Percentiles rank a stretch among this genome's conserved stretches.
These are phyloP conservation scores for Sphinx pinastri DNA, from an alignment of 2,888 invertebrate species.

Conservation along the genomic window DNA sequence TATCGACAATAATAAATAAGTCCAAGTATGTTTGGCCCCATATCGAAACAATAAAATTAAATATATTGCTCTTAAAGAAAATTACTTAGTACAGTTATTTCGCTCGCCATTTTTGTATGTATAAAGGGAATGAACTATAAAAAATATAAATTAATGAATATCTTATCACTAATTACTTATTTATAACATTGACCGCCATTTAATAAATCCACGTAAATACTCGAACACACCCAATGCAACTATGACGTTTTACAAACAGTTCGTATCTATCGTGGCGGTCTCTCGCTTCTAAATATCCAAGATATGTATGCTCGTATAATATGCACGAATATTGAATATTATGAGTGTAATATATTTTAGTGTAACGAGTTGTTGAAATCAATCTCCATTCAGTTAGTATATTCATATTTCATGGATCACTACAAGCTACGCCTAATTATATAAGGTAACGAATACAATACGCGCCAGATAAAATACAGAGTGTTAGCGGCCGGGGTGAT, in stretches of 20 bases:
- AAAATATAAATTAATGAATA: neutral
- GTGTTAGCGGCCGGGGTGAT: neutral
- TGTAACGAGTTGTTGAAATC: constrained; percentile 6
- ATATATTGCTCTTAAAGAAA: neutral
- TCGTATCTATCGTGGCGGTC: neutral
- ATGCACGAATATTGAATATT: neutral
- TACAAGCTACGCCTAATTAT: constrained; percentile 12
- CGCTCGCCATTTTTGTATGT: neutral
- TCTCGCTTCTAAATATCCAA: neutral
- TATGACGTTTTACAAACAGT: neutral
- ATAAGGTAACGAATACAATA: constrained; percentile 17
- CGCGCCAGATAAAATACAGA: constrained; percentile 19
- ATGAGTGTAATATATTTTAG: neutral
- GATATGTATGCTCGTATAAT: constrained; percentile 13
- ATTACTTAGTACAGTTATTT: neutral
- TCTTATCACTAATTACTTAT: neutral
- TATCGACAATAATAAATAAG: constrained; percentile 14
- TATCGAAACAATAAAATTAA: constrained; percentile 31
- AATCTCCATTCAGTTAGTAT: neutral
- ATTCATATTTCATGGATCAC: neutral
- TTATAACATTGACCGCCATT: neutral
- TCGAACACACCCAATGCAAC: neutral
- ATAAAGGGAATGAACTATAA: neutral
- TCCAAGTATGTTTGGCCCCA: constrained; percentile 43
- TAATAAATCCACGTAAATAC: neutral